A percentile compares a stretch with the other conserved stretches of the same genome.
Evolutionary conservation across 2,113 vertebrate genomes (phyloP).

Genomic region (Strix aluco): DNA sequence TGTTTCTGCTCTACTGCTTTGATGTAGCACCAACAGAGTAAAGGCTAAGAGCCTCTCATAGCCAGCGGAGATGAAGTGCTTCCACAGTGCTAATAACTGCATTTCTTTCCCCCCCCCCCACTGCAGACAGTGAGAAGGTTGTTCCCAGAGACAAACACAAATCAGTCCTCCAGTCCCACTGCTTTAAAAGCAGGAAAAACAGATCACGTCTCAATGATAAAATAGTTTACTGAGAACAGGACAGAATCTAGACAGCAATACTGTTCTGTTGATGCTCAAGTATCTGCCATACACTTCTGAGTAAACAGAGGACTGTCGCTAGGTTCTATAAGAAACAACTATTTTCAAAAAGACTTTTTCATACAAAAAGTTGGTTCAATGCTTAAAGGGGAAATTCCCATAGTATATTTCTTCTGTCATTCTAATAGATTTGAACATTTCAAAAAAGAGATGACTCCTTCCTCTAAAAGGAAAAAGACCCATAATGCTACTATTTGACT

Average conservation of each 20-base stretch:
- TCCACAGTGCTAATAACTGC: not conserved
- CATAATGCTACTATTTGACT: not conserved
- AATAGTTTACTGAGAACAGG: not conserved
- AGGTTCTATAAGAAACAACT: not conserved
- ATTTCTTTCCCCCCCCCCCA: not conserved
- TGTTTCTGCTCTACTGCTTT: not conserved
- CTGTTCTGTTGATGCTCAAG: not conserved
- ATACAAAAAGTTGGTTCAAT: not conserved
- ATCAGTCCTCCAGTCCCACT: not conserved
- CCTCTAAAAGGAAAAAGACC: not conserved
- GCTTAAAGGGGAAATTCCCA: not conserved
- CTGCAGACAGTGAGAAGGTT: not conserved
- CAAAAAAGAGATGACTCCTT: not conserved
- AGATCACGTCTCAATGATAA: not conserved
- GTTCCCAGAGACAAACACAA: not conserved
- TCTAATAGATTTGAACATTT: not conserved
- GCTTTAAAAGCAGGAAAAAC: not conserved
- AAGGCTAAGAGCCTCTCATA: not conserved
- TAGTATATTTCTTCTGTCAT: not conserved
- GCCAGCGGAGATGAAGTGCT: not conserved
- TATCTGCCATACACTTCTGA: not conserved
- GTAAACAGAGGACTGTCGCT: not conserved
- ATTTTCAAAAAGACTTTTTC: not conserved
- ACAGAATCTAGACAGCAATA: not conserved
- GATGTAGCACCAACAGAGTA: not conserved